Conservation (phyloP, 2,113 vertebrate species). For the Helogale parvula region DNA sequence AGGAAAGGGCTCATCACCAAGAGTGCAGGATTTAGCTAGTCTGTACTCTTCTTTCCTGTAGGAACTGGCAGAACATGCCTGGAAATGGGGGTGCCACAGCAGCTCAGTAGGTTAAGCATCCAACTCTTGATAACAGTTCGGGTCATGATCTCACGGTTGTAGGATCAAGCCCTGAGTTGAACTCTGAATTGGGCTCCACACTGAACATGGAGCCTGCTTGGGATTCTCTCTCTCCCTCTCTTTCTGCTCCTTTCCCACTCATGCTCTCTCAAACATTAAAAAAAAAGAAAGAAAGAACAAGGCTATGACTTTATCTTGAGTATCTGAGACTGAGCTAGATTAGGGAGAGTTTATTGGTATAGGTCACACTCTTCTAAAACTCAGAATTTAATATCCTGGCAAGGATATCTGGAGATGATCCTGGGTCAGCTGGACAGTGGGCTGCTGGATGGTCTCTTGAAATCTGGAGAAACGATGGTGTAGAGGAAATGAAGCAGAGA, state of each 20-base stretch:
- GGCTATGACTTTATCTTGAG: background rate
- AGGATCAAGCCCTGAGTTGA: too few species aligned
- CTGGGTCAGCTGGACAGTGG: background rate
- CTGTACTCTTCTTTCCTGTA: background rate
- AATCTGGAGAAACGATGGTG: background rate
- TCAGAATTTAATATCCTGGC: background rate
- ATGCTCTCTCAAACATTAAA: too few species aligned
- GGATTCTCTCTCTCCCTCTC: too few species aligned
- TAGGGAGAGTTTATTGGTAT: background rate
- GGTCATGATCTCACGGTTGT: too few species aligned
- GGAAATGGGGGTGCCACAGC: background rate
- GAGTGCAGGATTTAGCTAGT: background rate
- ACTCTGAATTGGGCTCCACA: too few species aligned
- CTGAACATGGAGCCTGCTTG: too few species aligned
- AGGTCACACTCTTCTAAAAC: background rate
- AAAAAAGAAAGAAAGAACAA: too few species aligned
- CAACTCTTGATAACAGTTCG: too few species aligned
- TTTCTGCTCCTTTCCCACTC: too few species aligned
- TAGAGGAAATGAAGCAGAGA: background rate
- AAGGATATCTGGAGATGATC: background rate
- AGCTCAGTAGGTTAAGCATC: too few species aligned
- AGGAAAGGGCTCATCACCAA: background rate
- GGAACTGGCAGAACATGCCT: background rate
- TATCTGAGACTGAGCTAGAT: background rate
- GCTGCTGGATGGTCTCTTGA: background rate